phyloP scores from a whole-genome alignment of 2,888 invertebrate species.

The Romanomermis culicivorax region DNA sequence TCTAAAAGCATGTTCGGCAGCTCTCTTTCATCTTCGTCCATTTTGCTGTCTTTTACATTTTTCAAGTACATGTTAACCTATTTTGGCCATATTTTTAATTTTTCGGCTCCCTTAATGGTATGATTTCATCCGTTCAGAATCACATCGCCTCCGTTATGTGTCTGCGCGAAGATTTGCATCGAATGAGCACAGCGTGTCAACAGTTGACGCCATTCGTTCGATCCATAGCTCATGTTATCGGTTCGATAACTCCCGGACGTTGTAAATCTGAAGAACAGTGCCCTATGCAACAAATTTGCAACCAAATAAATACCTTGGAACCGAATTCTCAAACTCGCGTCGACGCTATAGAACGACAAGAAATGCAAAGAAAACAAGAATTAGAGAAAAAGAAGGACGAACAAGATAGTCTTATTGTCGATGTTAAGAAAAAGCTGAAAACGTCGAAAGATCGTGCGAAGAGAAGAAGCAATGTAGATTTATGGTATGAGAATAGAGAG shows the following conservation, averaged over 20 bases:
- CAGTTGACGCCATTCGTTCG: slow-evolving; percentile 14
- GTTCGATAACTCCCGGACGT: slow-evolving; percentile 13
- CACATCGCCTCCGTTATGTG: background rate
- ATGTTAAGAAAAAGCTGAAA: slow-evolving; percentile 15
- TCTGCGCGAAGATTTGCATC: slow-evolving; percentile 5
- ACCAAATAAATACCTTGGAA: slow-evolving; percentile 29
- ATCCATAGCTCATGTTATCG: slow-evolving; percentile 14
- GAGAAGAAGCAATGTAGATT: background rate
- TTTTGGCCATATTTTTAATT: background rate
- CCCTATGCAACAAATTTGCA: slow-evolving; percentile 28
- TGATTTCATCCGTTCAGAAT: too few relatives aligned
- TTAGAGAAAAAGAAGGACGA: slow-evolving; percentile 16
- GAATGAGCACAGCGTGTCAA: background rate
- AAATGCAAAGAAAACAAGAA: slow-evolving; percentile 10
- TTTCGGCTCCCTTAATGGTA: too few relatives aligned
- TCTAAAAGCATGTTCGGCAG: too few relatives aligned
- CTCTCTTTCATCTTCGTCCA: too few relatives aligned
- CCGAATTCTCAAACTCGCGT: slow-evolving; percentile 29
- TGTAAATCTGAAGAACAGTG: slow-evolving; percentile 18
- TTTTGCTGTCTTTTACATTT: too few relatives aligned
- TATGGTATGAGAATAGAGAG: too few relatives aligned
- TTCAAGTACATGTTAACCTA: too few relatives aligned
- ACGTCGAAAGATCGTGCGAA: background rate
- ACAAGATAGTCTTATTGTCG: slow-evolving; percentile 11
- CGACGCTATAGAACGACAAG: slow-evolving; percentile 16